Base-by-base conservation (phyloP, 2,797 vertebrate species). In the Macrochelys suwanniensis region DNA sequence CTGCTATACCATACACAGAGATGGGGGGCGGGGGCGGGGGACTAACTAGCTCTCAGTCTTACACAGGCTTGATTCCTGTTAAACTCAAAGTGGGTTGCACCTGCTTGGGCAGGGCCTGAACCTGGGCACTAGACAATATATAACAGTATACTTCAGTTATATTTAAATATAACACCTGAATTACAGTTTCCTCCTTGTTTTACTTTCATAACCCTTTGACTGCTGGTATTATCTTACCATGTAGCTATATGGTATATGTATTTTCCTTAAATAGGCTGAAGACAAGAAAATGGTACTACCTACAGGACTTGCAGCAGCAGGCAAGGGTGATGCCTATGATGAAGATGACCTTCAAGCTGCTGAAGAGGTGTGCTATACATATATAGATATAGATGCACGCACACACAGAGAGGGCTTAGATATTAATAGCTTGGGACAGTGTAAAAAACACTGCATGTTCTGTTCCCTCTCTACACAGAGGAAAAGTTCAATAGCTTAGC, bases 311-410 rank as follows among this genome's bases (percentile, higher is more conserved):
- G 97, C 97, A 21, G 95, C 98, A 47, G 65, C 97, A 57, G 98
- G 98, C 57, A 98, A 98, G 97, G 80, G 97, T 15, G 99, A 99
- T 37, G 93, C 98, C 61, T 97, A 96, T 1, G 99, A 99, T 82
- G 99, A 99, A 82, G 99, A 99, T 6, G 98, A 99, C 54, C 97
- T 99, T 90, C 99, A 98, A 96, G 99, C 98, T 6, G 99, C 98
- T 74, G 99, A 99, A 97, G 99, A 99, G 98, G 99, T 99, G 80
- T 93, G 96, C 88, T 31, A 45, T 71, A 19, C 4, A 28, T 5
- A 5, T 31, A 2, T 13, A 17, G 4, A 31, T 7, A 15, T 7
- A 37, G 2, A 68, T 2, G 19, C 16, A 37, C 59, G 33, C 28
- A 33, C 5, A 0, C 25, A 6, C 7, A 10, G 21, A 5, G n/a